These are phyloP conservation scores for Rhodinocichla rosea DNA, from an alignment of 2,113 vertebrate species.

Conservation along the genomic window DNA sequence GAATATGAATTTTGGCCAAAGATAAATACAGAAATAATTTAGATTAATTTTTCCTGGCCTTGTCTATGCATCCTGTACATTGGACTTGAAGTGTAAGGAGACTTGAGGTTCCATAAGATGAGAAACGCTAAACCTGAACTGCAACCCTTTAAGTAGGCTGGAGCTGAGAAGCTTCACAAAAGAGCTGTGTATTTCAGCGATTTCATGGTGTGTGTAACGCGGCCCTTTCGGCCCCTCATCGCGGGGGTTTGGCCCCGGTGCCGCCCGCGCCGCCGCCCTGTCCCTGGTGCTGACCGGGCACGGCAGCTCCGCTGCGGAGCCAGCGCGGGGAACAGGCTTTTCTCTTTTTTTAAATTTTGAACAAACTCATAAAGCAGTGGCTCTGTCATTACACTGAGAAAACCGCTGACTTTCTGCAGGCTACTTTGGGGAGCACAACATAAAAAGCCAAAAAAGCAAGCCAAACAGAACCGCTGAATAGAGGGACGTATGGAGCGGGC, in stretches of 20 bases:
- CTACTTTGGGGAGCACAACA: neutral
- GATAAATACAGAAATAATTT: neutral
- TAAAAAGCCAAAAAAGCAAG: neutral
- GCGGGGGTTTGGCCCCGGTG: neutral
- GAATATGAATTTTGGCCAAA: neutral
- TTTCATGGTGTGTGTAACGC: fast-evolving
- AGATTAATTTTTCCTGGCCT: neutral
- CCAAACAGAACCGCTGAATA: neutral
- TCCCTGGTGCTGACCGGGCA: slow-evolving; percentile 6
- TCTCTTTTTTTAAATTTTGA: neutral
- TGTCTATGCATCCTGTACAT: neutral
- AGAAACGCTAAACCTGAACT: neutral
- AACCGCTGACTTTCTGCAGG: neutral
- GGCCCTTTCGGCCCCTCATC: fast-evolving
- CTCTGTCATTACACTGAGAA: neutral
- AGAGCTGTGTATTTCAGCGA: fast-evolving
- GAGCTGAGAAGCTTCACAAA: fast-evolving
- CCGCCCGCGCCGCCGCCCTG: neutral
- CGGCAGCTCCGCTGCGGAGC: neutral
- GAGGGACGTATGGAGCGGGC: fast-evolving
- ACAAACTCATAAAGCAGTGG: neutral
- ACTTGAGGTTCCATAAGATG: fast-evolving
- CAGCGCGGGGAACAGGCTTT: neutral
- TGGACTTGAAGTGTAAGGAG: neutral
- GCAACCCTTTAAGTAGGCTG: fast-evolving